A percentile compares a stretch with the other conserved stretches of the same genome.
phyloP scores from a whole-genome alignment of 2,113 vertebrate species.

The Siniperca knerii region DNA sequence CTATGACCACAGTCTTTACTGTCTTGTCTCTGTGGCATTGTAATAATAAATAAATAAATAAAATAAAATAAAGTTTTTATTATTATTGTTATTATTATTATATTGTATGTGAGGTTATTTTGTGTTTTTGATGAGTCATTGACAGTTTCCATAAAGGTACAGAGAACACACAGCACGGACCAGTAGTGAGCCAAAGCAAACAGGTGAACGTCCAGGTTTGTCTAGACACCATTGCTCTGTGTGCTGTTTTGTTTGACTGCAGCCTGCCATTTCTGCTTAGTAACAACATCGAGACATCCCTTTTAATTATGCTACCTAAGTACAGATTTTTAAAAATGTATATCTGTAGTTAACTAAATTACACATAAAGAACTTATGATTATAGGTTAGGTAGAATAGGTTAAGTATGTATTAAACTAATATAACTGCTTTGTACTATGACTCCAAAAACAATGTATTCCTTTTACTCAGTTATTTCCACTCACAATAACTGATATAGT shows the following conservation, averaged over 20 bases:
- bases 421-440: background rate
- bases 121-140: slow-evolving; percentile 33
- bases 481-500: background rate
- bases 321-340: too few relatives aligned
- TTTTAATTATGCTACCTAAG: too few relatives aligned
- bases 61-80: too few relatives aligned
- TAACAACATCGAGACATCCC: slow-evolving; percentile 15
- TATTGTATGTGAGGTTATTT: slow-evolving; percentile 3
- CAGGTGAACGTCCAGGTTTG: slow-evolving; percentile 19
- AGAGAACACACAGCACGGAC: slow-evolving; percentile 20
- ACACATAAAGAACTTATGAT: too few relatives aligned
- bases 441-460: background rate
- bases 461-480: background rate
- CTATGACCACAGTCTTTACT: background rate
- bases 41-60: too few relatives aligned
- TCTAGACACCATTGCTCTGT: background rate
- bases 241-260: slow-evolving; percentile 19
- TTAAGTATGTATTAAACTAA: background rate
- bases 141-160: slow-evolving; percentile 37
- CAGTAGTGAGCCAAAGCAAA: slow-evolving; percentile 67
- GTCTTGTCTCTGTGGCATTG: background rate
- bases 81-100: too few relatives aligned
- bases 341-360: too few relatives aligned
- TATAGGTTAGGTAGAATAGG: background rate
- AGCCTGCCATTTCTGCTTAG: slow-evolving; percentile 6